phyloP scores from a whole-genome alignment of 30 jellyfish, hydroid and myxozoan species.

The Mastigias papua region DNA sequence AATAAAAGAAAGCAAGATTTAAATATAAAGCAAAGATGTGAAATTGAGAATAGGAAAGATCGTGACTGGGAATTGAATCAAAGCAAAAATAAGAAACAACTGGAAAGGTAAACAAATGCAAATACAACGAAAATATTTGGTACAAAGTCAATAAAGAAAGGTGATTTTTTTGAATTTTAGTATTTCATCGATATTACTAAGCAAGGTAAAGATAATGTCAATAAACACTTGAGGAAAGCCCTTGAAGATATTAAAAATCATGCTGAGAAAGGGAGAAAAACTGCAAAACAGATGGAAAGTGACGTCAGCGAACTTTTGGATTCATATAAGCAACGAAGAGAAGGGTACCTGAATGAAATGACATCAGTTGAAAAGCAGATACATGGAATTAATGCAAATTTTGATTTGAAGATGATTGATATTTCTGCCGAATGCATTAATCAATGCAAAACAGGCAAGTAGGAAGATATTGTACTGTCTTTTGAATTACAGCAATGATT shows the following conservation, averaged over 20 bases:
- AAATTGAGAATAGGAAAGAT: too few relatives aligned
- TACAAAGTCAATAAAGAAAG: too few relatives aligned
- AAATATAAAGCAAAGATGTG: too few relatives aligned
- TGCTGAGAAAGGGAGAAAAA: constrained; percentile 30
- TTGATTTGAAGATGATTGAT: constrained; percentile 27
- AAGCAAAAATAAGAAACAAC: too few relatives aligned
- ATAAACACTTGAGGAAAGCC: constrained; percentile 7
- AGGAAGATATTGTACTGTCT: too few relatives aligned
- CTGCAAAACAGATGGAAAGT: neutral
- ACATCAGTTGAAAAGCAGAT: constrained; percentile 16
- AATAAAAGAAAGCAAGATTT: too few relatives aligned
- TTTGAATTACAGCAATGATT: too few relatives aligned
- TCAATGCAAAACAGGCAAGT: constrained; percentile 59
- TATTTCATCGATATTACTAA: neutral
- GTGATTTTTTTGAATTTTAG: neutral
- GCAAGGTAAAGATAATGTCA: constrained; percentile 40
- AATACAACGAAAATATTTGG: too few relatives aligned
- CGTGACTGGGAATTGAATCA: too few relatives aligned
- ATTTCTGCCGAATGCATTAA: constrained; percentile 53
- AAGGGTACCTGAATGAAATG: constrained; percentile 18
- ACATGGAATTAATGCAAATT: neutral
- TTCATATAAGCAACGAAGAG: neutral
- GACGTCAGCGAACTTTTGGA: constrained; percentile 2
- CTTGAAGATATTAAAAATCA: constrained; percentile 1
- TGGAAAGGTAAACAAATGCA: too few relatives aligned